Percentiles rank a stretch among this genome's conserved stretches.
phyloP scores from a whole-genome alignment of 2,113 vertebrate species.

The Sapajus apella region DNA sequence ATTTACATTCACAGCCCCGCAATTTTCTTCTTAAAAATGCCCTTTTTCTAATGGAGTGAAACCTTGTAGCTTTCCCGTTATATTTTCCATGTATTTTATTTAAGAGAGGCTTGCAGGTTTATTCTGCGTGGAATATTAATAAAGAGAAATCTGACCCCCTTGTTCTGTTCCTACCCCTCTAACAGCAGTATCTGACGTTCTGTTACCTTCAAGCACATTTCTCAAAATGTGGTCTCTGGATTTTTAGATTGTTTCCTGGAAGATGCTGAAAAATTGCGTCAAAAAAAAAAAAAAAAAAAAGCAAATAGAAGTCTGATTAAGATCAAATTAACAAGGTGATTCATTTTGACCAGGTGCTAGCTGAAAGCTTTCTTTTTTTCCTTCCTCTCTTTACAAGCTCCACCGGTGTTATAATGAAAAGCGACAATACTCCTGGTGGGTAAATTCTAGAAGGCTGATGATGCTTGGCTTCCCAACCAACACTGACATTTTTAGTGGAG shows the following conservation, averaged over 20 bases:
- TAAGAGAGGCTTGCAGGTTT: not conserved
- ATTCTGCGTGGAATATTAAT: not conserved
- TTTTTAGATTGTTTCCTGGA: not conserved
- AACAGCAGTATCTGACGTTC: not conserved
- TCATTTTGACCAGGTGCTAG: not conserved
- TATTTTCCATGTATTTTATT: not conserved
- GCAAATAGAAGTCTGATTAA: not conserved
- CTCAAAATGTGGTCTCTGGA: not conserved
- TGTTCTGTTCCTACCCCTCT: no score
- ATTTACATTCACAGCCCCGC: not conserved
- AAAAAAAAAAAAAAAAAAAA: not conserved
- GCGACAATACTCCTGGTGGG: not conserved
- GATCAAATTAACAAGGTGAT: not conserved
- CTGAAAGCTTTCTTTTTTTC: not conserved
- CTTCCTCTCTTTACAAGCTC: not conserved
- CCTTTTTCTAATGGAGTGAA: not conserved
- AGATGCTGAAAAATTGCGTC: not conserved
- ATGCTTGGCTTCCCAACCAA: not conserved
- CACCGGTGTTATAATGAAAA: not conserved
- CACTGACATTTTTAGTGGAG: not conserved
- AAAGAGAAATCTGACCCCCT: not conserved
- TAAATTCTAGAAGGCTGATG: not conserved
- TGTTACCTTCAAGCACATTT: not conserved
- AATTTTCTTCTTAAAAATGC: constrained; percentile 12
- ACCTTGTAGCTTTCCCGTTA: not conserved